Conservation (phyloP, 2,888 invertebrate genomes). For the Actias luna region DNA sequence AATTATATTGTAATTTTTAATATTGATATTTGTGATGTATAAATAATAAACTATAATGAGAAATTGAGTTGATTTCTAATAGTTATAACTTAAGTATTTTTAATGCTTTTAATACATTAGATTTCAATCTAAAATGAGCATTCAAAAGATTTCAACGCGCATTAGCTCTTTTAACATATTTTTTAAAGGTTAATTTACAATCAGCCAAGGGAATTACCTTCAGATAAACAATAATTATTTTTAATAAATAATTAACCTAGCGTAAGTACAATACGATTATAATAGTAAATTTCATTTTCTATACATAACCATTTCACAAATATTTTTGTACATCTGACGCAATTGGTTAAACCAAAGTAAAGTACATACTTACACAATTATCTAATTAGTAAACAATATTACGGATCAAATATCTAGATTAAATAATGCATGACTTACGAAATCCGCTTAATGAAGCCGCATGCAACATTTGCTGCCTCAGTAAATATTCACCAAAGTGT, state of each 20-base stretch:
- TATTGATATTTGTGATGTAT: no score
- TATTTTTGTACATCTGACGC: background rate
- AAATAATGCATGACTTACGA: conserved; percentile 53
- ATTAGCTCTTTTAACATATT: background rate
- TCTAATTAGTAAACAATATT: background rate
- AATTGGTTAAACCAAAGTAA: no score
- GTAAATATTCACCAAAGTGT: conserved; percentile 74
- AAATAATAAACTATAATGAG: no score
- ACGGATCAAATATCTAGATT: background rate
- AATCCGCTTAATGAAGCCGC: conserved; percentile 72
- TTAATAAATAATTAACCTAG: no score
- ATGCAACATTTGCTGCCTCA: conserved; percentile 77
- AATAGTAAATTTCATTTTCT: no score
- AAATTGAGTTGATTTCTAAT: no score
- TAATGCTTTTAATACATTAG: background rate
- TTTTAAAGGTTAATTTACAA: background rate
- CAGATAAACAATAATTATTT: background rate
- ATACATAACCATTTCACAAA: background rate
- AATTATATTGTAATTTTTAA: background rate
- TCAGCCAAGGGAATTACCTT: background rate
- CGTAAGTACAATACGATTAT: no score
- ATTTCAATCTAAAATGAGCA: no score
- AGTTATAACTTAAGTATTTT: background rate
- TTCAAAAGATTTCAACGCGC: conserved; percentile 16
- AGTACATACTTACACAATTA: background rate